These are phyloP conservation scores for Drosophila chauvacae DNA, from an alignment of 1,140 invertebrate species.

Conservation along the genomic window DNA sequence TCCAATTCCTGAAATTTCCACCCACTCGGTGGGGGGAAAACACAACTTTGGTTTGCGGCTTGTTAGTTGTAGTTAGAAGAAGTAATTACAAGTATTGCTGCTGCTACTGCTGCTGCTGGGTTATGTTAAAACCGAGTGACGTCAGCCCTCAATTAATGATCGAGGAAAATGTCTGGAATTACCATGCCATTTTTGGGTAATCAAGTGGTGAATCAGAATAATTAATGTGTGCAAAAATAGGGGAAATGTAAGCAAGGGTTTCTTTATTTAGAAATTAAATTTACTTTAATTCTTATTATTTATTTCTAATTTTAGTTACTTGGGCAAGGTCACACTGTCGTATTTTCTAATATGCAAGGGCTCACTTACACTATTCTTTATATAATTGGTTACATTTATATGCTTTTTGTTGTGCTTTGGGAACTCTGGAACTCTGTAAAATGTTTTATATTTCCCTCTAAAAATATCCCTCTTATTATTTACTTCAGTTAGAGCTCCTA, in stretches of 20 bases:
- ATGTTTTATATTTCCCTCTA: neutral
- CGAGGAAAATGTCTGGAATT: slow-evolving; percentile 19
- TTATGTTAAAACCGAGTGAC: slow-evolving; percentile 19
- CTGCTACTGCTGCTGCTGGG: neutral
- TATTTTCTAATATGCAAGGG: neutral
- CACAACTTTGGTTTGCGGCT: slow-evolving; percentile 40
- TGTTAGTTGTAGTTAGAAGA: slow-evolving; percentile 41
- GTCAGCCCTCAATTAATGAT: slow-evolving; percentile 43
- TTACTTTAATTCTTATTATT: too few relatives aligned
- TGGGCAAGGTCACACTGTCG: neutral
- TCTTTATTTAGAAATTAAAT: neutral
- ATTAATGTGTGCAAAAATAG: slow-evolving; percentile 5
- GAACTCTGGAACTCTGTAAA: neutral
- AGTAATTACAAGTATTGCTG: slow-evolving; percentile 43
- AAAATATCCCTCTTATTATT: neutral
- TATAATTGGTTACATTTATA: neutral
- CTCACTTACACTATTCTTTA: neutral
- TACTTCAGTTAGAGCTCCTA: neutral
- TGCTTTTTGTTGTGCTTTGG: neutral
- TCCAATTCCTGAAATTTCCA: neutral
- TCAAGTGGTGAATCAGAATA: slow-evolving; percentile 29
- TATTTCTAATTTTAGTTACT: neutral
- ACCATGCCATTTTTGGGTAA: slow-evolving; percentile 29
- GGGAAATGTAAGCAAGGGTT: too few relatives aligned
- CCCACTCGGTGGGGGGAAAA: neutral